Conservation (phyloP, 37 sponge, comb jelly and placozoan species). For the Chondrosia reniformis region DNA sequence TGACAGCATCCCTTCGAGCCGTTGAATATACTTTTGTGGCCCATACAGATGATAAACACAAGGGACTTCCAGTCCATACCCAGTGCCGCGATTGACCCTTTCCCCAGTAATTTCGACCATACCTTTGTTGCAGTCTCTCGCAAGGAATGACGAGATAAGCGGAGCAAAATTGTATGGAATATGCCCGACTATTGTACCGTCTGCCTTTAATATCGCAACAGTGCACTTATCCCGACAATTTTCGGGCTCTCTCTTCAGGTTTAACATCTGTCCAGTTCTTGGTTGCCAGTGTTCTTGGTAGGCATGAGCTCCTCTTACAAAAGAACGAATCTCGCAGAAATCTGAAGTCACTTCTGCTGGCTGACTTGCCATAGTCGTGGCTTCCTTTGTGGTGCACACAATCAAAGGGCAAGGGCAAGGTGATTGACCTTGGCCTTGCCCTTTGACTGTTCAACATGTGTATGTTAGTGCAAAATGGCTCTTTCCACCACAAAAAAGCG, state of each 20-base stretch:
- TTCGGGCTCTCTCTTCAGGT: constrained; percentile 5
- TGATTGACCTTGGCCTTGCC: too few relatives aligned
- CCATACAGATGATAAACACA: not conserved
- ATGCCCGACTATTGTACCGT: constrained; percentile 5
- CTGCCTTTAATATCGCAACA: constrained; percentile 1
- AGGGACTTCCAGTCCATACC: constrained; percentile 5
- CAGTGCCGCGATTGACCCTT: not conserved
- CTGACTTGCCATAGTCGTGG: too few relatives aligned
- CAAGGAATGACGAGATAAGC: not conserved
- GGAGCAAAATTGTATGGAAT: constrained; percentile 2
- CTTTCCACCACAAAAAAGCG: not conserved
- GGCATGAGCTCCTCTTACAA: not conserved
- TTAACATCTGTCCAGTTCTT: not conserved
- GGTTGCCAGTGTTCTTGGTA: constrained; percentile 13
- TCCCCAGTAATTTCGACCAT: not conserved
- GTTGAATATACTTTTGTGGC: not conserved
- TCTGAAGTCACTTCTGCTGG: too few relatives aligned
- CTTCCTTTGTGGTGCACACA: too few relatives aligned
- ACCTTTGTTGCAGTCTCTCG: not conserved
- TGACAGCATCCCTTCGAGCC: too few relatives aligned
- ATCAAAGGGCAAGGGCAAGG: too few relatives aligned
- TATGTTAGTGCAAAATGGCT: not conserved
- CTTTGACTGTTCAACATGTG: not conserved
- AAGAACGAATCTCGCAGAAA: not conserved
- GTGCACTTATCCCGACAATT: not conserved